These are phyloP conservation scores for Drosophila pruinosa DNA, from an alignment of 1,140 invertebrate species.

Conservation along the genomic window DNA sequence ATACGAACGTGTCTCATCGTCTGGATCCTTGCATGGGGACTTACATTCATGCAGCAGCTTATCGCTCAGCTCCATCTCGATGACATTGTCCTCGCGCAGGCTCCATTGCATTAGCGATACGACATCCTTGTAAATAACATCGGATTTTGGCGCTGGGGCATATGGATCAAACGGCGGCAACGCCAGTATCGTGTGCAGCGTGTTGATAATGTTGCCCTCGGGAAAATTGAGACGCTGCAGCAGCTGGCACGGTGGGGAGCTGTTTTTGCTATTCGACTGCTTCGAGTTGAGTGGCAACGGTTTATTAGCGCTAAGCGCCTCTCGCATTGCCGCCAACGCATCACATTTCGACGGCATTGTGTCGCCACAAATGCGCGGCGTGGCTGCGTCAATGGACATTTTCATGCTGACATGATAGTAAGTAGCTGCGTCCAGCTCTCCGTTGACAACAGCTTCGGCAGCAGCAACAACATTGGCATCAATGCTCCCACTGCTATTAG, in stretches of 20 bases:
- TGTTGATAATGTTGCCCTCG: conserved; percentile 70
- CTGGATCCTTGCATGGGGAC: conserved; percentile 50
- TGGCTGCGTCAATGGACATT: conserved; percentile 61
- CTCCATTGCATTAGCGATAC: conserved; percentile 75
- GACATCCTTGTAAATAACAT: conserved; percentile 69
- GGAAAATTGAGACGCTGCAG: conserved; percentile 66
- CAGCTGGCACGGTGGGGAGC: conserved; percentile 56
- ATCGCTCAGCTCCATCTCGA: conserved; percentile 70
- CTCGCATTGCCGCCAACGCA: conserved; percentile 43
- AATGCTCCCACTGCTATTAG: not conserved
- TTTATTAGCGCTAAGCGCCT: conserved; percentile 36
- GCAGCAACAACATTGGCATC: conserved; percentile 29
- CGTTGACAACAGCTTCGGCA: conserved; percentile 51
- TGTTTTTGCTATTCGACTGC: conserved; percentile 5
- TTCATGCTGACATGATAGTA: conserved; percentile 74
- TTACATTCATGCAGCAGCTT: conserved; percentile 66
- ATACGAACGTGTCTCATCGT: conserved; percentile 69
- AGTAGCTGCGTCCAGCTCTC: conserved; percentile 57
- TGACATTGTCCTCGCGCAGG: conserved; percentile 72
- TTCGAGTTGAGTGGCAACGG: conserved; percentile 27
- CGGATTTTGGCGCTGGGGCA: conserved; percentile 64
- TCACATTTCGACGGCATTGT: conserved; percentile 51
- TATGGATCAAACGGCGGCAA: conserved; percentile 76
- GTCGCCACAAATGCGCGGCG: conserved; percentile 46
- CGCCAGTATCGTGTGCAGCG: conserved; percentile 71